A percentile compares a stretch with the other conserved stretches of the same genome.
These are phyloP conservation scores for Macaria notata DNA, from an alignment of 2,888 invertebrate genomes.

Conservation along the genomic window DNA sequence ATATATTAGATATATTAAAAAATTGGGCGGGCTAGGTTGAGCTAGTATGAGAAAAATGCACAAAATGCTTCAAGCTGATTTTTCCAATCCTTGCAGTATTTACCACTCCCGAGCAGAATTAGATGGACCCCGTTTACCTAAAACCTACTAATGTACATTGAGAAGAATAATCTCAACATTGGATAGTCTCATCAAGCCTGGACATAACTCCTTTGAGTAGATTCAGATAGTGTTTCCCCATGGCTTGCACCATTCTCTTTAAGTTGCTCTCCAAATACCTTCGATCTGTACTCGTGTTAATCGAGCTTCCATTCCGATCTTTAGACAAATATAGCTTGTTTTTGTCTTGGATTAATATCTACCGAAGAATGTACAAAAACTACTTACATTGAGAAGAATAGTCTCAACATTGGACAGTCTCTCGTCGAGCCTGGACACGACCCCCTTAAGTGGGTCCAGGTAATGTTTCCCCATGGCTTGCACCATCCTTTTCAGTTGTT, in stretches of 20 bases:
- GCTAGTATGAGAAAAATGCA: too few species aligned
- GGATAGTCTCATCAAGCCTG: slow-evolving; percentile 87
- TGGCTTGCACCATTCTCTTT: slow-evolving; percentile 86
- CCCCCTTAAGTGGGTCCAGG: slow-evolving; percentile 86
- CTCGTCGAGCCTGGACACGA: slow-evolving; percentile 87
- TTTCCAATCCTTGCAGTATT: too few species aligned
- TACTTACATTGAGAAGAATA: slow-evolving; percentile 85
- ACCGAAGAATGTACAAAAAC: not conserved
- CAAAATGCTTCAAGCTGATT: too few species aligned
- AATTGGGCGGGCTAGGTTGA: too few species aligned
- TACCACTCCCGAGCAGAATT: too few species aligned
- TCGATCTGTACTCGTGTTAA: slow-evolving; percentile 91
- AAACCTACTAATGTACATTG: slow-evolving; percentile 79
- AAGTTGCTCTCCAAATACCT: slow-evolving; percentile 89
- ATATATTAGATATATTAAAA: too few species aligned
- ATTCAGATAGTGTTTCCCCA: slow-evolving; percentile 88
- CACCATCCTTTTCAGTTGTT: slow-evolving; percentile 89
- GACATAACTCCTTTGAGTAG: slow-evolving; percentile 86
- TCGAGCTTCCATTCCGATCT: slow-evolving; percentile 91
- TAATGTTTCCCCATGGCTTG: slow-evolving; percentile 86
- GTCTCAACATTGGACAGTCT: slow-evolving; percentile 89
- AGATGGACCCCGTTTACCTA: too few species aligned
- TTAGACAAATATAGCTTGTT: slow-evolving; percentile 81
- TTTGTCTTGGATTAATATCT: too few species aligned
- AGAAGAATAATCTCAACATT: slow-evolving; percentile 89